Conservation (phyloP, 2,888 invertebrate genomes). For the Physocephala rufipes region DNA sequence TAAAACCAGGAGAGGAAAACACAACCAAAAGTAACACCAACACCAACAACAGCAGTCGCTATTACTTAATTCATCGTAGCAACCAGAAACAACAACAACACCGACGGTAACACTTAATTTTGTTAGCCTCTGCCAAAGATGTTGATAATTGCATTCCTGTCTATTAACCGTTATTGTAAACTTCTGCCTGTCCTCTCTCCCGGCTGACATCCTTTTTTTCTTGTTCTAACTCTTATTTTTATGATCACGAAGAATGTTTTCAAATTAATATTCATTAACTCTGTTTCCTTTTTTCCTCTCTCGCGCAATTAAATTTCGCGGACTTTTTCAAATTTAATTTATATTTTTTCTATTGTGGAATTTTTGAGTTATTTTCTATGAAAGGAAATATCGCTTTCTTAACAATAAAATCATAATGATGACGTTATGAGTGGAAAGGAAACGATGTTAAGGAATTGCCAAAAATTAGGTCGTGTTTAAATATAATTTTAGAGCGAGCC, state of each 20-base stretch:
- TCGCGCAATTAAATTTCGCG: background rate
- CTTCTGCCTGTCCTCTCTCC: background rate
- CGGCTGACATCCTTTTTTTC: too few relatives aligned
- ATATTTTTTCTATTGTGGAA: conserved; percentile 1
- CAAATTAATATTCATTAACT: conserved; percentile 2
- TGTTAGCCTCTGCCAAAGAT: conserved; percentile 50
- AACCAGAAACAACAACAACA: conserved; percentile 37
- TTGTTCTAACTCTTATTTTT: background rate
- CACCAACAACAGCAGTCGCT: too few relatives aligned
- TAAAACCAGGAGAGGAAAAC: too few relatives aligned
- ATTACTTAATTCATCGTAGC: too few relatives aligned
- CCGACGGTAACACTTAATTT: conserved; percentile 48
- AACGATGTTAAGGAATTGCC: too few relatives aligned
- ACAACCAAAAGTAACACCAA: too few relatives aligned
- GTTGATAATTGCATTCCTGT: conserved; percentile 62
- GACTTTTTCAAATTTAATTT: background rate
- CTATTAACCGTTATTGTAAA: conserved; percentile 60
- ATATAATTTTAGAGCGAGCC: too few relatives aligned
- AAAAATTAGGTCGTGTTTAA: too few relatives aligned
- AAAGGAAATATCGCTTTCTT: too few relatives aligned
- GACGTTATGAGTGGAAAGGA: too few relatives aligned
- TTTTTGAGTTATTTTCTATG: background rate
- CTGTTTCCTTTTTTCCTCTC: background rate
- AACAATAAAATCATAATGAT: too few relatives aligned
- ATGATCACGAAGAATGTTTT: conserved; percentile 20